Base-by-base conservation (phyloP, 2,113 vertebrate species). In the Lethenteron camtschaticum region DNA sequence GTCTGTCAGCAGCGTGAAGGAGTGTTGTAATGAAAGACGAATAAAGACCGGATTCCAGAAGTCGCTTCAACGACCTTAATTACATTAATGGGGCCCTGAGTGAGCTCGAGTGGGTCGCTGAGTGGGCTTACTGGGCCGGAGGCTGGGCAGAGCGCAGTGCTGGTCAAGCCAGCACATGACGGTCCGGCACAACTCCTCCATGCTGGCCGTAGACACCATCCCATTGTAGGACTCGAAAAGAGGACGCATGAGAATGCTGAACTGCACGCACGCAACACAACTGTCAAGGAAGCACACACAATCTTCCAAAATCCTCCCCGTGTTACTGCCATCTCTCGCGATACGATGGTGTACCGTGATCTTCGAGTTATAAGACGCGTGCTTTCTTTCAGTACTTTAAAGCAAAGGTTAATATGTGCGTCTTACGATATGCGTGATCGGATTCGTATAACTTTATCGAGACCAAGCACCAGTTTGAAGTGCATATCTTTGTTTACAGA, bases 161-260 rank as follows among this genome's bases (percentile, higher is more conserved):
- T 81, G 81, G 71, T 95, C 88, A 58, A 96, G 76, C 94, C 94
- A 99, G 41, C 84, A 82, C 77, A 90, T 68, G 0, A 81, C 85
- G 1, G 86, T 88, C 71, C 84, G 84, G 71, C 82, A 84, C 72
- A 99, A 76, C 71, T 96, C 87, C 2, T 83, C 84, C 68, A 82
- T 75, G 81, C 83, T 95, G 69, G 80, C 75, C 9, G 86, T 91
- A 10, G 88, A 91, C 75, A 96, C 89, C 73, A 83, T 85, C 2
- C 77, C 84, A 70, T 83, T 90, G 79, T 96, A 99, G 1, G 94
- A 91, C 76, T 96, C 92, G 68, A 96, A 99, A 68, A 99, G 80
- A 1, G 94, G 92, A 76, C 87, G 89, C 74, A 96, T 88, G 73
- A 96, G 88, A 75, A 89, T 83, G 76, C 89, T 96, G 78, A 99